Evolutionary conservation across 1,140 invertebrate genomes (phyloP), one percentile per base, ranked within the genome.

Genomic region (Ceratitis capitata): DNA sequence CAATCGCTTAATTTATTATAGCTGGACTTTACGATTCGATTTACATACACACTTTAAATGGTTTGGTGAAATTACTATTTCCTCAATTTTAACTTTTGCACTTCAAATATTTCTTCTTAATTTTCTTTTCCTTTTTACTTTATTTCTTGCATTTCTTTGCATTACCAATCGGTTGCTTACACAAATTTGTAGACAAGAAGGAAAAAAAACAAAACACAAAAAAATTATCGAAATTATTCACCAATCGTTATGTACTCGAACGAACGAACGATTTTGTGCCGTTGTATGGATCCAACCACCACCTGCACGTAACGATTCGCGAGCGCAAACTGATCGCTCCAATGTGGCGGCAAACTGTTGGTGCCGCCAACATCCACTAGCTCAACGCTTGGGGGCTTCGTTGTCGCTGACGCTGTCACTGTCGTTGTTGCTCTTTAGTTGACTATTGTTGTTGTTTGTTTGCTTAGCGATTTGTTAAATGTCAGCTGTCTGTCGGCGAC

Each of bases 251-350:
- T 78, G 23, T 23, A n/a, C n/a, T 42, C 19, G 39, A n/a, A n/a
- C n/a, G n/a, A n/a, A n/a, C n/a, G n/a, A n/a, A 45, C 69, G 69
- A 78, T 78, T 78, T 78, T 45, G 69, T 78, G 69, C 69, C 69
- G 69, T 78, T 78, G 7, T 45, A n/a, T 42, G 39, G 69, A 45
- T 78, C 6, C 7, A 26, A 78, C 69, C 69, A 78, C 39, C 69
- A 78, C 69, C 69, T 78, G 69, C 69, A 78, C 69, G 19, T 26
- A 9, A 78, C 69, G 39, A 78, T 78, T 78, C 69, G 23, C 69
- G 69, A 78, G 69, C 69, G 39, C 69, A 78, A 78, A 78, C 69
- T 78, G 69, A 78, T 78, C 69, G 69, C 69, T 19, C 42, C 69
- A 78, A 47, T 78, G 69, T 78, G 69, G 39, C 69, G 69, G 42